Base-by-base conservation (phyloP, 2,113 vertebrate species). In the Acanthochromis polyacanthus region DNA sequence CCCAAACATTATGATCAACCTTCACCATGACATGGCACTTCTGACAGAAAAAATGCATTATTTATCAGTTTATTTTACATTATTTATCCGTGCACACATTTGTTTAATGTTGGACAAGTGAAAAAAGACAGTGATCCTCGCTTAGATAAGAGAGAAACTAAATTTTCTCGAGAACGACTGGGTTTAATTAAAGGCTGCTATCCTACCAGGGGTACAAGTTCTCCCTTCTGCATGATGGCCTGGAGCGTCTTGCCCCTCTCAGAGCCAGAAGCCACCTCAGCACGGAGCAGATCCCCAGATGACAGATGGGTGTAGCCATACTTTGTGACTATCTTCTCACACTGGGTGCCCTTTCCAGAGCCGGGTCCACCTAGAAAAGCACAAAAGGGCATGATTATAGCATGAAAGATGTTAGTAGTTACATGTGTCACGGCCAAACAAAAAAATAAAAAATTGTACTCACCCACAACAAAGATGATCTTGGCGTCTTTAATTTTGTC, bases 391-490 rank as follows among this genome's bases (percentile, higher is more conserved):
- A 28, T 38, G 7, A 3, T 10, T 23, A 3, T 4, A 10, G 22
- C 30, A 43, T 1, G 3, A 68, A 1, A 53, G 9, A 28, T 1
- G 14, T 12, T 23, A 61, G 4, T 12, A 5, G 11, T 59, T 19
- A 19, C 63, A 46, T 36, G 40, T 10, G 3, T 14, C 40, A 7
- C 5, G 45, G 32, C 2, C 48, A 22, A 62, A 72, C n/a, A n/a
- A n/a, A n/a, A n/a, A n/a, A n/a, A n/a, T n/a, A 25, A 25, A 25
- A 25, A 2, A 22, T 23, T n/a, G 10, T 45, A 97, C 98, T 99
- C 91, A 99, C 98, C 98, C 81, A 99, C 98, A 63, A 99, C 98
- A 1, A 99, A 99, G 94, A 99, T 97, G 95, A 99, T 98, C 93
- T 98, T 99, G 74, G 94, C 90, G 56, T 96, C 93, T 90, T 98